Percentiles rank a stretch among this genome's conserved stretches.
These are phyloP conservation scores for Euthynnus affinis DNA, from an alignment of 2,797 vertebrate genomes.

Conservation along the genomic window DNA sequence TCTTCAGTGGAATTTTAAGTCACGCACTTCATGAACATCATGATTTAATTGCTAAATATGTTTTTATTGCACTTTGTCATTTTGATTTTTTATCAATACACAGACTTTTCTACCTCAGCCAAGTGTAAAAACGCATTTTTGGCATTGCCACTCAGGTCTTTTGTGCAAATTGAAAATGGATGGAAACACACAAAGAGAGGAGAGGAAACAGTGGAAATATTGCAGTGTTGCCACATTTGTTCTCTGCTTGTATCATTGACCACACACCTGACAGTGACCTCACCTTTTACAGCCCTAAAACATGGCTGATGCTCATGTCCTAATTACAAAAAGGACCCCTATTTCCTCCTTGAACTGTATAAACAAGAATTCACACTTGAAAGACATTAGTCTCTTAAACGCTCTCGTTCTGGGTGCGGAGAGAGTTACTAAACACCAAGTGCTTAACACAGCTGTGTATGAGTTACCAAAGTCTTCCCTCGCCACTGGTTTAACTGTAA, in stretches of 20 bases:
- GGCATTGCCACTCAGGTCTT: too few relatives aligned
- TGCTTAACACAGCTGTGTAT: constrained; percentile 53
- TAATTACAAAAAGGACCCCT: constrained; percentile 82
- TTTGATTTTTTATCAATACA: too few relatives aligned
- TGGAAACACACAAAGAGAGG: neutral
- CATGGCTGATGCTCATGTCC: constrained; percentile 81
- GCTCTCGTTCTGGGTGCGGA: constrained; percentile 23
- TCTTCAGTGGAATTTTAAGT: too few relatives aligned
- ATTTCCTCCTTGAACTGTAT: constrained; percentile 61
- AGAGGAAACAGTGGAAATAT: neutral
- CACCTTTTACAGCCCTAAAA: constrained; percentile 85
- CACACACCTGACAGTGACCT: constrained; percentile 83
- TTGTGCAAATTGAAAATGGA: too few relatives aligned
- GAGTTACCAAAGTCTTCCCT: constrained; percentile 52
- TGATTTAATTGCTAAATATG: too few relatives aligned
- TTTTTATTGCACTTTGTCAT: too few relatives aligned
- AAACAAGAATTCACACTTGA: constrained; percentile 63
- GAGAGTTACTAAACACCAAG: constrained; percentile 35
- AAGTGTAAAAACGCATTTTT: too few relatives aligned
- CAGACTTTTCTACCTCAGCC: too few relatives aligned
- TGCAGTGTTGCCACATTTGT: constrained; percentile 77
- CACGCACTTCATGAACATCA: too few relatives aligned
- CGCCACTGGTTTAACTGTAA: constrained; percentile 39
- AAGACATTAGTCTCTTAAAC: constrained; percentile 59
- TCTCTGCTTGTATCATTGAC: constrained; percentile 83